Evolutionary conservation across 2,888 invertebrate genomes (phyloP).

Genomic region (Branchinecta sandiegonensis): DNA sequence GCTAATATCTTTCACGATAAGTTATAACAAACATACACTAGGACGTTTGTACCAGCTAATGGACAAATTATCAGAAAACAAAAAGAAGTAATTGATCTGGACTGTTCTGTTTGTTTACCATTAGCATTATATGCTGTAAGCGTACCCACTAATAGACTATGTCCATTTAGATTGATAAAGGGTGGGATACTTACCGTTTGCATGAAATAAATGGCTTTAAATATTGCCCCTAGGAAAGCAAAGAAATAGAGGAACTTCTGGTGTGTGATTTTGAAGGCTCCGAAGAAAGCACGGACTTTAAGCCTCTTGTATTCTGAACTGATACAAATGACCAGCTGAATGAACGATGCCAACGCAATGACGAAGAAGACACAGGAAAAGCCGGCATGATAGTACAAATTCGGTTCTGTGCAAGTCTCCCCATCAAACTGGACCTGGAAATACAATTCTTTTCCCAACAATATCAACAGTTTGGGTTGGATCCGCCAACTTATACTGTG

Average conservation of each 20-base stretch:
- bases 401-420: conserved; percentile 63
- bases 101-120: too few relatives aligned
- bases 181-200: conserved; percentile 55
- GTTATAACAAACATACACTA: too few relatives aligned
- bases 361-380: conserved; percentile 56
- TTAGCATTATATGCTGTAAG: too few relatives aligned
- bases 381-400: conserved; percentile 56
- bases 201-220: conserved; percentile 76
- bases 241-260: conserved; percentile 78
- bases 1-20: too few relatives aligned
- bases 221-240: conserved; percentile 65
- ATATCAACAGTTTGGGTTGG: too few relatives aligned
- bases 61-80: too few relatives aligned
- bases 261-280: conserved; percentile 61
- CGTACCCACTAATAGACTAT: too few relatives aligned
- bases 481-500: too few relatives aligned
- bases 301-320: conserved; percentile 64
- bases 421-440: conserved; percentile 55
- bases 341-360: conserved; percentile 65
- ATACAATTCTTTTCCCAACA: conserved; percentile 18
- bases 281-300: conserved; percentile 51
- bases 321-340: conserved; percentile 69
- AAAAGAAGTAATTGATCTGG: too few relatives aligned
- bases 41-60: too few relatives aligned
- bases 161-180: background rate